phyloP scores from a whole-genome alignment of 2,113 vertebrate genomes.

The Numenius arquata region DNA sequence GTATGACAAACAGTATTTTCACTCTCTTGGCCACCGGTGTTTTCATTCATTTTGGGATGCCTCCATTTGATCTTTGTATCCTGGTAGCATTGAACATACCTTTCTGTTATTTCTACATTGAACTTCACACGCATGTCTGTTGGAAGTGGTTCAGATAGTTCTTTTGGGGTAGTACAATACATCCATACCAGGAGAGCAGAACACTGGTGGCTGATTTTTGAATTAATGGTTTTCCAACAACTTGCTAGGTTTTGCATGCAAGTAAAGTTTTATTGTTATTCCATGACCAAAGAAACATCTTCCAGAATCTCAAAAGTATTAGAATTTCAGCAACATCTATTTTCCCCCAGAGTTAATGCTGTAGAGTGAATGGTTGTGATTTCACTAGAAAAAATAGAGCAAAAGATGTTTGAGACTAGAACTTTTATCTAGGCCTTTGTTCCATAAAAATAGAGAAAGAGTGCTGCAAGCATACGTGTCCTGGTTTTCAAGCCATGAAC shows the following conservation, averaged over 20 bases:
- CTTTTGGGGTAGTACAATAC: not conserved
- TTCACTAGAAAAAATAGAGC: not conserved
- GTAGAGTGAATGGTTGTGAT: not conserved
- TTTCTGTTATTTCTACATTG: not conserved
- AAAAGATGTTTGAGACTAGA: not conserved
- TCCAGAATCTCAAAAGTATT: not conserved
- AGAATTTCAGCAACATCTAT: not conserved
- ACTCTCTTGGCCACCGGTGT: not conserved
- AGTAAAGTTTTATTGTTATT: not conserved
- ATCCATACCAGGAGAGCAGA: not conserved
- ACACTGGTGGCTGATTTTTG: not conserved
- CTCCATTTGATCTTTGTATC: not conserved
- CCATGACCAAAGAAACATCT: not conserved
- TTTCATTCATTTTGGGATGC: not conserved
- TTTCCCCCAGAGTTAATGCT: not conserved
- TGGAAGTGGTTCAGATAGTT: not conserved
- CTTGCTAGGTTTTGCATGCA: not conserved
- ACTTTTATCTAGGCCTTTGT: not conserved
- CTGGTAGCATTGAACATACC: not conserved
- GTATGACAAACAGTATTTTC: not conserved
- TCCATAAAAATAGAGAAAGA: not conserved
- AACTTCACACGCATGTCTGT: not conserved
- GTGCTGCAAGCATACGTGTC: not conserved
- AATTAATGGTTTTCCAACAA: not conserved
- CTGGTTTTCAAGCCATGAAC: not conserved